Percentiles rank a stretch among this genome's conserved stretches.
phyloP scores from a whole-genome alignment of 92 coral and sea anemone species.

The Porites evermanni region DNA sequence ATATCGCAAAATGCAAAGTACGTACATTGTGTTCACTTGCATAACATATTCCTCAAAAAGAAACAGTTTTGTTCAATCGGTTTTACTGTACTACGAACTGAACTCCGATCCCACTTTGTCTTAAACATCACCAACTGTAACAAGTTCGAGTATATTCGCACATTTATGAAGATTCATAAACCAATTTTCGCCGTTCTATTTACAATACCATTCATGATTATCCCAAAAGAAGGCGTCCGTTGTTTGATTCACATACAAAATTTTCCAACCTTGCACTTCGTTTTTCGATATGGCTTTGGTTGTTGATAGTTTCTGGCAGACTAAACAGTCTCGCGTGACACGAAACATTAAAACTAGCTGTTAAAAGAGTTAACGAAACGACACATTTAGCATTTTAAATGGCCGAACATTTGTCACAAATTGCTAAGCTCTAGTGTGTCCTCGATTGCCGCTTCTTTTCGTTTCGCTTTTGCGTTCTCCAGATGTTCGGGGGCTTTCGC shows the following conservation, averaged over 20 bases:
- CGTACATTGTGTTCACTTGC: neutral
- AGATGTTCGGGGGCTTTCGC: neutral
- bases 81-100: no score
- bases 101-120: neutral
- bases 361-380: neutral
- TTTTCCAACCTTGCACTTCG: neutral
- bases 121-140: no score
- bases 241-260: neutral
- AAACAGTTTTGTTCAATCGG: no score
- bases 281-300: neutral
- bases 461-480: neutral
- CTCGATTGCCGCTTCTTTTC: slow-evolving; percentile 2
- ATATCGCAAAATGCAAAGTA: neutral
- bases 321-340: neutral
- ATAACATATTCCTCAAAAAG: no score
- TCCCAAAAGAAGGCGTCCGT: neutral
- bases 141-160: no score
- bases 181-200: neutral
- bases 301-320: neutral
- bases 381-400: neutral
- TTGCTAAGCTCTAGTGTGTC: neutral
- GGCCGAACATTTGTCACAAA: neutral
- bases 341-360: slow-evolving; percentile 1
- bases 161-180: neutral
- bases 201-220: neutral